Evolutionary conservation across 2,797 vertebrate species (phyloP).

Genomic region (Danionella dracula): DNA sequence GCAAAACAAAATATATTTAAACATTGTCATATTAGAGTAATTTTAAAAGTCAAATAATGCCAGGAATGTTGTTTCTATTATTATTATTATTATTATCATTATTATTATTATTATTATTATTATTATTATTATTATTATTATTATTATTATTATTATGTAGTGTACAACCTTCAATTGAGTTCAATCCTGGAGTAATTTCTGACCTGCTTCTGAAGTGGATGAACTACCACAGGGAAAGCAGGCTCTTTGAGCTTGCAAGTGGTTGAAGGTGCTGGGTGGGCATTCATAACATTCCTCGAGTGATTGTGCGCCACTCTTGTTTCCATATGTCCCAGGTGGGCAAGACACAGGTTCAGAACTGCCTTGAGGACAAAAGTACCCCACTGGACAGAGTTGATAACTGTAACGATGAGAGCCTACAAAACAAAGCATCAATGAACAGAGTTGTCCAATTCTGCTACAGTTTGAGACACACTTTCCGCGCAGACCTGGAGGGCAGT

Average conservation of each 20-base stretch:
- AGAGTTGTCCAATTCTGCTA: neutral
- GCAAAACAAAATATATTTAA: too few relatives aligned
- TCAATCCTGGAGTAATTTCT: neutral
- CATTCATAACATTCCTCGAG: constrained; percentile 74
- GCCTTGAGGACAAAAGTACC: constrained; percentile 75
- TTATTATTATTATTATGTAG: too few relatives aligned
- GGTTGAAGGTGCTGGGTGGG: constrained; percentile 79
- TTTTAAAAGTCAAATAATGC: too few relatives aligned
- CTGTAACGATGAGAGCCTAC: constrained; percentile 72
- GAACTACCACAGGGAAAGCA: constrained; percentile 89
- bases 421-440: neutral
- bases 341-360: constrained; percentile 69
- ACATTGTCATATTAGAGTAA: too few relatives aligned
- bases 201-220: constrained; percentile 77
- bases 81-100: too few relatives aligned
- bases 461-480: neutral
- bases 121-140: too few relatives aligned
- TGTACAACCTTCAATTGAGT: too few relatives aligned
- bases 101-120: too few relatives aligned
- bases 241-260: constrained; percentile 74
- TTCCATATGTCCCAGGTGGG: constrained; percentile 78
- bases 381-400: constrained; percentile 70
- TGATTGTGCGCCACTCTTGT: constrained; percentile 53
- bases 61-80: too few relatives aligned
- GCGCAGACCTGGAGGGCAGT: constrained; percentile 74